phyloP scores from a whole-genome alignment of 1,140 invertebrate species.

The Chlorops oryzae region DNA sequence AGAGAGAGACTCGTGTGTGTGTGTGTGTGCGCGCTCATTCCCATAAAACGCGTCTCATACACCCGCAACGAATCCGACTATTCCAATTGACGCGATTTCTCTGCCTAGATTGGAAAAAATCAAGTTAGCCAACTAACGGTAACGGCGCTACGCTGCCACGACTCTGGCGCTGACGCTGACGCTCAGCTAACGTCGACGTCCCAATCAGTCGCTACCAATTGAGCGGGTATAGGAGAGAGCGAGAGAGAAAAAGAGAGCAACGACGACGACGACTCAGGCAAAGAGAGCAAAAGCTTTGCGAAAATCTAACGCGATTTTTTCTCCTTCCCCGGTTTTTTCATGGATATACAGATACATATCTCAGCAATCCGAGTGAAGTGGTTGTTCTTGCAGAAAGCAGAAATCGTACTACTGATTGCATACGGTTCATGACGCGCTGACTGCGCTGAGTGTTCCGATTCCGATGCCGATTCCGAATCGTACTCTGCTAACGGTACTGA shows the following conservation, averaged over 20 bases:
- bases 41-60: constrained; percentile 10
- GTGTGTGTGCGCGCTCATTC: too few relatives aligned
- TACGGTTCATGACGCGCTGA: background rate
- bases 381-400: too few relatives aligned
- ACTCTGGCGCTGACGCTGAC: too few relatives aligned
- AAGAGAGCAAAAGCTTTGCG: background rate
- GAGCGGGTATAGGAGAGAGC: constrained; percentile 5
- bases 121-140: constrained; percentile 25
- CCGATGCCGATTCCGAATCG: background rate
- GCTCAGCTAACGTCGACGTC: too few relatives aligned
- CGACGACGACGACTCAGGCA: constrained; percentile 1
- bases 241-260: constrained; percentile 14
- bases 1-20: too few relatives aligned
- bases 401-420: background rate
- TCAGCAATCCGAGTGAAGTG: too few relatives aligned
- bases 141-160: constrained; percentile 11
- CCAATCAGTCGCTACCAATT: too few relatives aligned
- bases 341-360: too few relatives aligned
- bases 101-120: constrained; percentile 38
- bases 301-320: too few relatives aligned
- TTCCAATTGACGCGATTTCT: constrained; percentile 39
- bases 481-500: constrained; percentile 10
- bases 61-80: constrained; percentile 17
- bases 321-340: too few relatives aligned
- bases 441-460: background rate